Evolutionary conservation across 2,797 vertebrate species (phyloP).

Genomic region (Lutjanus campechanus): DNA sequence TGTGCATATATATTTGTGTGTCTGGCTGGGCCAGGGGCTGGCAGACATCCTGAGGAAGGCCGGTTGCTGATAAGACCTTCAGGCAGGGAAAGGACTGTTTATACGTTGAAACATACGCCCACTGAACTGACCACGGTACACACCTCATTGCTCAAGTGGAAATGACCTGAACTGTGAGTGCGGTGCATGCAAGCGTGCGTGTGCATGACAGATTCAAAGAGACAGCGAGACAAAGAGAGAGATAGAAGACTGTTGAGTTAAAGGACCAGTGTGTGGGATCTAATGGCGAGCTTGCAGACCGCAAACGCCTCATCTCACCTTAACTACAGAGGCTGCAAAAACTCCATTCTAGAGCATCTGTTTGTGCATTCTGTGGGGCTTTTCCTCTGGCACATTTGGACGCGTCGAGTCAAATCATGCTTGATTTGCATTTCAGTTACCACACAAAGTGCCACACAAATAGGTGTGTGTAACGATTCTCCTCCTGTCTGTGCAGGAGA

Average conservation of each 20-base stretch:
- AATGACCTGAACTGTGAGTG: constrained; percentile 57
- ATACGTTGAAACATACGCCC: constrained; percentile 74
- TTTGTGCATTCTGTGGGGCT: no score
- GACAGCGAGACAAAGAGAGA: neutral
- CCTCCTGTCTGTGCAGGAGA: no score
- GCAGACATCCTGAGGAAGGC: constrained; percentile 86
- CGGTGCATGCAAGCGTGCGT: constrained; percentile 15
- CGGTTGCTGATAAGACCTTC: constrained; percentile 82
- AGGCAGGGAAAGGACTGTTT: constrained; percentile 76
- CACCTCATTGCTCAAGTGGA: constrained; percentile 68
- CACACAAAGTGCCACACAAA: no score
- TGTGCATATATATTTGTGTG: neutral
- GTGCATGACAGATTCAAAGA: neutral
- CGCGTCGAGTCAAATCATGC: no score
- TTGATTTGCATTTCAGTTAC: no score
- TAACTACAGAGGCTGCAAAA: no score
- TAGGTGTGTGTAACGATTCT: no score
- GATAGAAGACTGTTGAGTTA: constrained; percentile 3
- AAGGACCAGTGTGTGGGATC: no score
- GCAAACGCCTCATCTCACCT: no score
- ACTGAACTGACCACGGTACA: constrained; percentile 60
- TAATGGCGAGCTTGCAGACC: no score
- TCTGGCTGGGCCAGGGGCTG: constrained; percentile 43
- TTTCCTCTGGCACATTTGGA: no score
- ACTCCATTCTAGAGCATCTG: no score